Evolutionary conservation across 2,888 invertebrate genomes (phyloP), one percentile per base, ranked within the genome.

Genomic region (Drosophila melanocephala): DNA sequence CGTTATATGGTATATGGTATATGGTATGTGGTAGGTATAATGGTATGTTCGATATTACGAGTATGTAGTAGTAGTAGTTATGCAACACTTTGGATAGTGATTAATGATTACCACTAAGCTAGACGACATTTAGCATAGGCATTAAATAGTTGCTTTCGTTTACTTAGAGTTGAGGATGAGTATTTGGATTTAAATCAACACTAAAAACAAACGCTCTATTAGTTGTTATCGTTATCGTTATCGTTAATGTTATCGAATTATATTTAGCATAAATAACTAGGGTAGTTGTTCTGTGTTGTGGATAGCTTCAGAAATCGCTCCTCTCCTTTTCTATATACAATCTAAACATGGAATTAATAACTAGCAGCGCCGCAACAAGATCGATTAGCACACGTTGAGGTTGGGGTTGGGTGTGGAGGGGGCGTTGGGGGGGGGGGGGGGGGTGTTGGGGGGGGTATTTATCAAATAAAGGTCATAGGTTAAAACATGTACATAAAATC

Each of bases 71-170:
- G 9, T 55, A 55, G 28, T 39, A 60, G 62, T 62, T 75, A 78
- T 73, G 74, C 79, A 56, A 56, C 56, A 82, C 79, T 82, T 74
- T 82, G 67, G 83, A 79, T 79, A 73, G 56, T 61, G 52, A 53
- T 47, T 57, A 39, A 58, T 59, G 58, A 39, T 62, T 62, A 72
- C 71, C 51, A 77, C 78, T 84, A 85, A 65, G 86, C 86, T 81
- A 89, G 84, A 86, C 89, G 87, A 86, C 87, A 90, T 90, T 89
- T 86, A 89, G 86, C 86, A 89, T 90, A 86, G 86, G 86, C 86
- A 87, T 81, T 79, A 75, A 74, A 89, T 86, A 90, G 89, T 86
- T 86, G 90, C 86, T 86, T 86, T 89, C 89, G 83, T 57, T 90
- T 84, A 84, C 72, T 75, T 69, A 32, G 66, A 82, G n/a, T 57